These are phyloP conservation scores for Ariolimax columbianus DNA, from an alignment of 2,888 invertebrate genomes.

Conservation along the genomic window DNA sequence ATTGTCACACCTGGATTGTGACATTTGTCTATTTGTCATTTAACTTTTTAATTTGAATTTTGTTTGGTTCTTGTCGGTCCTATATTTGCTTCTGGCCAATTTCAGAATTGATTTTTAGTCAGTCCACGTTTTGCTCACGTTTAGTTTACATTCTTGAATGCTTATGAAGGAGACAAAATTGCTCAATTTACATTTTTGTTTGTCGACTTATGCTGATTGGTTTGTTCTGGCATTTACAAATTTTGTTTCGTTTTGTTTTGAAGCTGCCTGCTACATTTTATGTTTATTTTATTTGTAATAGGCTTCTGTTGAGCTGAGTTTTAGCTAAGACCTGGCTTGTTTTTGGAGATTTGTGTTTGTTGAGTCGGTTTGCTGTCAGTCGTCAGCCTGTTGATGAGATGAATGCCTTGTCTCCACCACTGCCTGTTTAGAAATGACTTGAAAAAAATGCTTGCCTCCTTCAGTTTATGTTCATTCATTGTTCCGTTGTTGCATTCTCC, in stretches of 20 bases:
- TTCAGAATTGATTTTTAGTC: neutral
- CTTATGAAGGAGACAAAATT: neutral
- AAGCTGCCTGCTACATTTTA: neutral
- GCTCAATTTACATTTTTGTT: neutral
- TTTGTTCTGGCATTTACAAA: neutral
- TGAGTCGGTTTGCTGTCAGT: neutral
- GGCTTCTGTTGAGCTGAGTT: neutral
- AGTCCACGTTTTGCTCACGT: neutral
- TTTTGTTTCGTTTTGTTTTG: neutral
- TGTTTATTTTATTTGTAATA: neutral
- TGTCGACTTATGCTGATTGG: neutral
- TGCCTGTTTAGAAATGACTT: constrained; percentile 2
- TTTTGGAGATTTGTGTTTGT: neutral
- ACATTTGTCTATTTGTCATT: too few relatives aligned
- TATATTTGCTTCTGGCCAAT: neutral
- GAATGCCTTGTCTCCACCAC: neutral
- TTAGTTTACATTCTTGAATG: neutral
- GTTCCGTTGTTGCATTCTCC: neutral
- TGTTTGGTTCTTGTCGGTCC: neutral
- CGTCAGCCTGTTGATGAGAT: neutral
- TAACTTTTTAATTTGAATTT: neutral
- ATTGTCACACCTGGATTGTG: neutral
- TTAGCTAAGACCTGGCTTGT: neutral
- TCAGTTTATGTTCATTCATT: neutral
- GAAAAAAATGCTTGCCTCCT: neutral